Percentiles rank a stretch among this genome's conserved stretches.
These are phyloP conservation scores for Pogonomyrmex californicus DNA, from an alignment of 1,140 invertebrate species.

Conservation along the genomic window DNA sequence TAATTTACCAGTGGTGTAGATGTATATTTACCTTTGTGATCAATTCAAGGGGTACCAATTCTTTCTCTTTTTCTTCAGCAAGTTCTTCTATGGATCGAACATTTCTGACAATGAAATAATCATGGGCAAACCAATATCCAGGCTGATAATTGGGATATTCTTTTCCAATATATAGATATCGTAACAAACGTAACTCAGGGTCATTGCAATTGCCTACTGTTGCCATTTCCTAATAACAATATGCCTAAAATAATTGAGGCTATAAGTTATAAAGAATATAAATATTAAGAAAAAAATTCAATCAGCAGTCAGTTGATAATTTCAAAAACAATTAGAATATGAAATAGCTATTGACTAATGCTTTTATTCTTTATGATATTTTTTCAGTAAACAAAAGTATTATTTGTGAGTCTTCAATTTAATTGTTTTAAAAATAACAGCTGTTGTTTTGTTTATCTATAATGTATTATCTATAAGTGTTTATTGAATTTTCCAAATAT, in stretches of 20 bases:
- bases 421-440: neutral
- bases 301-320: neutral
- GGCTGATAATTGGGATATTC: constrained; percentile 88
- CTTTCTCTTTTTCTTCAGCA: constrained; percentile 79
- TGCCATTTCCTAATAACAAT: constrained; percentile 64
- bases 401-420: neutral
- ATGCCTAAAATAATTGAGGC: neutral
- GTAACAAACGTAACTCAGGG: constrained; percentile 81
- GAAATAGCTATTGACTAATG: neutral
- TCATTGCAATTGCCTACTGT: constrained; percentile 33
- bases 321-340: neutral
- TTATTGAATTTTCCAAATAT: neutral
- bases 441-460: neutral
- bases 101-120: constrained; percentile 86
- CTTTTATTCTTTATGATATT: neutral
- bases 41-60: constrained; percentile 85
- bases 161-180: constrained; percentile 88
- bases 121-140: constrained; percentile 87
- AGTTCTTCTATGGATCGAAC: constrained; percentile 85
- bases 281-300: neutral
- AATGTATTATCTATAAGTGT: neutral
- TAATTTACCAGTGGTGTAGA: neutral
- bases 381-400: neutral
- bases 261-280: constrained; percentile 1
- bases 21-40: constrained; percentile 85